Conservation (phyloP, 2,888 invertebrate species). For the Drosophila putrida region DNA sequence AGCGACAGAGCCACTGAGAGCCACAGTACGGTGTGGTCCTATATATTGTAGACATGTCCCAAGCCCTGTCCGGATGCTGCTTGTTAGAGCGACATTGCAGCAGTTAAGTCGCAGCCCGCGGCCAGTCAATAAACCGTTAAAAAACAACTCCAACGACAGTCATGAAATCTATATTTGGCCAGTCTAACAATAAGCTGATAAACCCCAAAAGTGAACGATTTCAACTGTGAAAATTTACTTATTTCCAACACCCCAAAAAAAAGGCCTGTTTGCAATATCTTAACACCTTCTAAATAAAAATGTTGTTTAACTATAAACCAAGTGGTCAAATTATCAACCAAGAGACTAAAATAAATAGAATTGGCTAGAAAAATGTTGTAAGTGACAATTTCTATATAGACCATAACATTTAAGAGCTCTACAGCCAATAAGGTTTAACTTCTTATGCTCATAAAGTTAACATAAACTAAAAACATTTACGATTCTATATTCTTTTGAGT, state of each 20-base stretch:
- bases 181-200: constrained; percentile 20
- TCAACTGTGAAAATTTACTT: not conserved
- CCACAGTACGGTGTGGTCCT: constrained; percentile 30
- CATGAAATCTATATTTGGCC: constrained; percentile 32
- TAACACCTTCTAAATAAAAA: not conserved
- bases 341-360: not conserved
- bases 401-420: too few relatives aligned
- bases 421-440: too few relatives aligned
- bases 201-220: constrained; percentile 5
- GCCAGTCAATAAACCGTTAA: constrained; percentile 83
- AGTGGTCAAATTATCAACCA: not conserved
- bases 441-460: too few relatives aligned
- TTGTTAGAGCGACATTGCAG: constrained; percentile 75
- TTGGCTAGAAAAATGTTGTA: too few relatives aligned
- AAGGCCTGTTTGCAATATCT: too few relatives aligned
- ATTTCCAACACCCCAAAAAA: too few relatives aligned
- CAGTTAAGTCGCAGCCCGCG: constrained; percentile 77
- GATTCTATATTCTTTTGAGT: too few relatives aligned
- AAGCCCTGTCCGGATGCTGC: constrained; percentile 53
- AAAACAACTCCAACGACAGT: constrained; percentile 61
- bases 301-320: not conserved
- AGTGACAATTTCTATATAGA: too few relatives aligned
- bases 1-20: constrained; percentile 42
- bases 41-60: constrained; percentile 6
- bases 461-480: too few relatives aligned